phyloP scores from a whole-genome alignment of 1,140 invertebrate genomes.

The Saxidomus purpurata region DNA sequence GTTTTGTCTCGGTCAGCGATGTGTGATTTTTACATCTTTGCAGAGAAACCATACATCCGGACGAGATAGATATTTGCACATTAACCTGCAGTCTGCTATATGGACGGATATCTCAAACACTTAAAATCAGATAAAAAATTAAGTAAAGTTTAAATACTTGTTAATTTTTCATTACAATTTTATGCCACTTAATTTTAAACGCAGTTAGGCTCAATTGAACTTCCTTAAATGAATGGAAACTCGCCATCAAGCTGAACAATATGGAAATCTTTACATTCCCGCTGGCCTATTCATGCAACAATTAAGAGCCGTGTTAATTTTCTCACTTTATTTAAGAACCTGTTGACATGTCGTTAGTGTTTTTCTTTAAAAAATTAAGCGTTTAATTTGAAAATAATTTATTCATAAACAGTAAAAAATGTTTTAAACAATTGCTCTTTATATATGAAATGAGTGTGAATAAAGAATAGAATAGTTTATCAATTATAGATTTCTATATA shows the following conservation, averaged over 20 bases:
- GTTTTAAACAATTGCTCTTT: too few relatives aligned
- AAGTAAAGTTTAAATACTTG: not conserved
- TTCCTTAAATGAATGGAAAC: not conserved
- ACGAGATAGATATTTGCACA: too few relatives aligned
- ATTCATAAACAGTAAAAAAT: too few relatives aligned
- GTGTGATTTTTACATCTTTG: too few relatives aligned
- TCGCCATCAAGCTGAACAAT: not conserved
- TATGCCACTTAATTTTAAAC: constrained; percentile 24
- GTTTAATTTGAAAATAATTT: too few relatives aligned
- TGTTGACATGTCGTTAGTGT: not conserved
- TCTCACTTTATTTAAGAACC: not conserved
- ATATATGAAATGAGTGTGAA: not conserved
- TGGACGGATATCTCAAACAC: not conserved
- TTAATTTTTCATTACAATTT: constrained; percentile 18
- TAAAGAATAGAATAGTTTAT: too few relatives aligned
- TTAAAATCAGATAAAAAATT: not conserved
- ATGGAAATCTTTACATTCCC: not conserved
- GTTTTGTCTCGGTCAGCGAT: too few relatives aligned
- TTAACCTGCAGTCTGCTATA: too few relatives aligned
- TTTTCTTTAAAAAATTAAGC: not conserved
- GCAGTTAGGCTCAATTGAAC: not conserved
- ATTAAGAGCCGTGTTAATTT: not conserved
- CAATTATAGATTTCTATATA: too few relatives aligned
- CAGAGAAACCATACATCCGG: too few relatives aligned
- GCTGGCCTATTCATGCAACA: not conserved